Conservation (phyloP, 1,140 invertebrate genomes). For the Listronotus oregonensis region DNA sequence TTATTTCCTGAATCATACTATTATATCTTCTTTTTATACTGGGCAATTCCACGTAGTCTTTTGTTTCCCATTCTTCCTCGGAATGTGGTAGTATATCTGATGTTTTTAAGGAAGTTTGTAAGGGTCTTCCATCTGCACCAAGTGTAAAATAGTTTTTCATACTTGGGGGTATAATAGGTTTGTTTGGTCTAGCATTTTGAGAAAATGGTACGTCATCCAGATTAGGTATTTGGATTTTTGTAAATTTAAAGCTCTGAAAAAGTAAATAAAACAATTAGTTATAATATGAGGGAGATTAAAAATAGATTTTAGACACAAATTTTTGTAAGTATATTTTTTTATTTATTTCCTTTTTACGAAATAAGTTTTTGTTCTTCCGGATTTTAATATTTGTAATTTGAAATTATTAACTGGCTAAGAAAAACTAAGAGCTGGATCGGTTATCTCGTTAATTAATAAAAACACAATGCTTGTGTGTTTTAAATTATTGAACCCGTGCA, state of each 20-base stretch:
- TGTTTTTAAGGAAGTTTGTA: slow-evolving; percentile 60
- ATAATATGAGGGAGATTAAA: no score
- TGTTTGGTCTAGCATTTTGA: slow-evolving; percentile 63
- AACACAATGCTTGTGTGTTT: no score
- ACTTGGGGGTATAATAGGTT: slow-evolving; percentile 55
- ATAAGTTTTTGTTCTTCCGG: no score
- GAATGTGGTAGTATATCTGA: slow-evolving; percentile 44
- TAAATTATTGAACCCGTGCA: no score
- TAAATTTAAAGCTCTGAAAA: slow-evolving; percentile 63
- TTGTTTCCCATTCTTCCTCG: slow-evolving; percentile 61
- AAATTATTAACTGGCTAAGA: no score
- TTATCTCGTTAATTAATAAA: no score
- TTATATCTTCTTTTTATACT: slow-evolving; percentile 36
- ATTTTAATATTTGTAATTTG: no score
- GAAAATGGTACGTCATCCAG: slow-evolving; percentile 62
- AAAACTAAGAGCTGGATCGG: no score
- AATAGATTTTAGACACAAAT: no score
- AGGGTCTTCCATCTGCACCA: slow-evolving; percentile 62
- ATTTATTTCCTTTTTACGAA: no score
- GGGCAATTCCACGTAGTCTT: slow-evolving; percentile 62
- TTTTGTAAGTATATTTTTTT: no score
- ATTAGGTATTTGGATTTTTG: slow-evolving; percentile 55
- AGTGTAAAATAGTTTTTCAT: slow-evolving; percentile 66
- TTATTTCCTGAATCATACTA: slow-evolving; percentile 19
- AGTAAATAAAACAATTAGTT: not conserved